Conservation (phyloP, 1,140 invertebrate species). For the Idris sp. region DNA sequence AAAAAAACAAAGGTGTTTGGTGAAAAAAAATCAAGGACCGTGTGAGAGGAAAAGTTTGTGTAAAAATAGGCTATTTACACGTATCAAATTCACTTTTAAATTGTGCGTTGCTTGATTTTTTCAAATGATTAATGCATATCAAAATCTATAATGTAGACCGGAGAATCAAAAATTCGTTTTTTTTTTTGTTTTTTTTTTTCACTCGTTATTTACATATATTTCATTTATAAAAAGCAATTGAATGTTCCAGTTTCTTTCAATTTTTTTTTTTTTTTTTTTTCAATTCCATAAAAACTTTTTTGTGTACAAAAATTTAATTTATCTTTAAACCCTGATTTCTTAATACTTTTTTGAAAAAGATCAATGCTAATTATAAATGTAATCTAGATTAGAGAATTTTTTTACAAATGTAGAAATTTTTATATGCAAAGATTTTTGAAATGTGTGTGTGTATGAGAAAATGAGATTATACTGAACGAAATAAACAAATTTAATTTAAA, state of each 20-base stretch:
- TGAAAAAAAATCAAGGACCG: constrained; percentile 16
- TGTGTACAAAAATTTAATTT: constrained; percentile 19
- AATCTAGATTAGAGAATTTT: too few relatives aligned
- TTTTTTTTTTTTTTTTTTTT: too few relatives aligned
- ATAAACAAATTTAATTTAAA: too few relatives aligned
- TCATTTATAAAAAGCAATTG: constrained; percentile 43
- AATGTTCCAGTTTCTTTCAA: constrained; percentile 8
- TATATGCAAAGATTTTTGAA: not conserved
- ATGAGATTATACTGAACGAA: too few relatives aligned
- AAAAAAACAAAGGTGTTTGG: too few relatives aligned
- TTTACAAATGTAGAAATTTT: constrained; percentile 16
- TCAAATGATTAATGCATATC: constrained; percentile 67
- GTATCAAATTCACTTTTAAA: constrained; percentile 67
- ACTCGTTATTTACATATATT: constrained; percentile 42
- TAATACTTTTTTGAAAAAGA: too few relatives aligned
- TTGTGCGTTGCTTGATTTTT: constrained; percentile 74
- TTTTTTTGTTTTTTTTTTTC: constrained; percentile 5
- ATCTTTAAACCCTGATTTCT: not conserved
- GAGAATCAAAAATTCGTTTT: constrained; percentile 45
- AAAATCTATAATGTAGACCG: constrained; percentile 74
- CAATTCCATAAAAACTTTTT: constrained; percentile 30
- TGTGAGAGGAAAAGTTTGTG: constrained; percentile 70
- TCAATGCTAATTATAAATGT: constrained; percentile 44
- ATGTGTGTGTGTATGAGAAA: too few relatives aligned
- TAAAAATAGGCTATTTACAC: constrained; percentile 78